Percentiles rank a stretch among this genome's conserved stretches.
Conservation (phyloP, 2,888 invertebrate species). For the Drosophila sordidula region DNA sequence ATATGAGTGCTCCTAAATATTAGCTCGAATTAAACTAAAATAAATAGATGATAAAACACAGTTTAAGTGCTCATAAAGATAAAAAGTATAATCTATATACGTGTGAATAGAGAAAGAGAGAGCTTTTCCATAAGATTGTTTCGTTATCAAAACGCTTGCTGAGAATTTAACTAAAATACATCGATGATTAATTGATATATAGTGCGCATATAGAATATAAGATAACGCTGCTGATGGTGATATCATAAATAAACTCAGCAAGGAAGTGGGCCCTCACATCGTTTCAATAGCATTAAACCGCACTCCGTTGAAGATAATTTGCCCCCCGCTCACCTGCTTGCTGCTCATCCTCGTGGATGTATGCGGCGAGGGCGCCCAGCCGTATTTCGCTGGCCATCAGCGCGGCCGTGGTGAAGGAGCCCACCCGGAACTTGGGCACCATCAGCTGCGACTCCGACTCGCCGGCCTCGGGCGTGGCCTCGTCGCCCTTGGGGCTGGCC, state of each 20-base stretch:
- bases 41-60: too few species aligned
- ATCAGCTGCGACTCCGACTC: slow-evolving; percentile 86
- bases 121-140: neutral
- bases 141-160: too few species aligned
- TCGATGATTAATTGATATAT: slow-evolving; percentile 15
- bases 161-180: neutral
- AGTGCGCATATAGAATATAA: neutral
- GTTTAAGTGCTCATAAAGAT: too few species aligned
- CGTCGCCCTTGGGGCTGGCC: slow-evolving; percentile 40
- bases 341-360: slow-evolving; percentile 83
- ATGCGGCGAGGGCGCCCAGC: slow-evolving; percentile 84
- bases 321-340: slow-evolving; percentile 80
- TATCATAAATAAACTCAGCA: slow-evolving; percentile 7
- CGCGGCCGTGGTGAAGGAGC: slow-evolving; percentile 85
- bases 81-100: too few species aligned
- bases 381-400: slow-evolving; percentile 82
- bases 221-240: slow-evolving; percentile 7
- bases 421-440: slow-evolving; percentile 89
- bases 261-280: slow-evolving; percentile 7
- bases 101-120: neutral
- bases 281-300: slow-evolving; percentile 12
- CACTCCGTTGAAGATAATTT: neutral
- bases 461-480: slow-evolving; percentile 42
- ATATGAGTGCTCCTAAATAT: too few species aligned
- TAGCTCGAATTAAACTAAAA: too few species aligned